Evolutionary conservation across 2,888 invertebrate species (phyloP).

Genomic region (Pasiphila rectangulata): DNA sequence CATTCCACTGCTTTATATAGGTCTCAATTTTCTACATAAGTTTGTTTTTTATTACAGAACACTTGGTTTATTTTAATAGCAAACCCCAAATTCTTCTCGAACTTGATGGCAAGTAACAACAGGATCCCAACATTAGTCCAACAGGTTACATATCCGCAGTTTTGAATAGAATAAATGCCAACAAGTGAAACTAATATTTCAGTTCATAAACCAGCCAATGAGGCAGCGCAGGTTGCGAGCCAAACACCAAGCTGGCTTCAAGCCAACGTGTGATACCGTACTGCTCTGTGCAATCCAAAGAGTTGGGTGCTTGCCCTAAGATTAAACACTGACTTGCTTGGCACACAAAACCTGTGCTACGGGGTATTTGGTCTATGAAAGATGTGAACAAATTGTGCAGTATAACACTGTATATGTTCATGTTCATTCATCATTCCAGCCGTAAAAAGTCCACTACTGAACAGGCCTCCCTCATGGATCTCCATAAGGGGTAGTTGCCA

Average conservation of each 20-base stretch:
- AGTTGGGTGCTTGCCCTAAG: constrained; percentile 12
- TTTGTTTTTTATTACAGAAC: too few species aligned
- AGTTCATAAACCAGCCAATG: constrained; percentile 19
- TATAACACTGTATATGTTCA: too few species aligned
- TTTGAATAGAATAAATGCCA: constrained; percentile 13
- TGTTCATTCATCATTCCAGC: too few species aligned
- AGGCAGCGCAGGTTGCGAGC: constrained; percentile 10
- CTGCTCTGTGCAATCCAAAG: constrained; percentile 10
- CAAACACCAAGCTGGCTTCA: constrained; percentile 25
- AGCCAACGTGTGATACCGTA: constrained; percentile 27
- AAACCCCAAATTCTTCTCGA: background rate
- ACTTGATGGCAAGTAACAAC: background rate
- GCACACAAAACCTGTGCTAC: background rate
- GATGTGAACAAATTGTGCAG: too few species aligned
- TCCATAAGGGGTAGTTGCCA: too few species aligned
- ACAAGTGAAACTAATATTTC: constrained; percentile 20
- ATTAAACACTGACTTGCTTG: constrained; percentile 11
- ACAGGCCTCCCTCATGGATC: too few species aligned
- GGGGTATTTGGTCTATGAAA: too few species aligned
- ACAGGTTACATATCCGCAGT: background rate
- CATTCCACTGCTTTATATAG: too few species aligned
- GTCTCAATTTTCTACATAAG: too few species aligned
- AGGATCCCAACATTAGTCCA: background rate
- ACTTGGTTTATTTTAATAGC: too few species aligned
- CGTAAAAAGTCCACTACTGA: too few species aligned